Conservation (phyloP, 2,888 invertebrate species). For the Trachelus iudaicus region DNA sequence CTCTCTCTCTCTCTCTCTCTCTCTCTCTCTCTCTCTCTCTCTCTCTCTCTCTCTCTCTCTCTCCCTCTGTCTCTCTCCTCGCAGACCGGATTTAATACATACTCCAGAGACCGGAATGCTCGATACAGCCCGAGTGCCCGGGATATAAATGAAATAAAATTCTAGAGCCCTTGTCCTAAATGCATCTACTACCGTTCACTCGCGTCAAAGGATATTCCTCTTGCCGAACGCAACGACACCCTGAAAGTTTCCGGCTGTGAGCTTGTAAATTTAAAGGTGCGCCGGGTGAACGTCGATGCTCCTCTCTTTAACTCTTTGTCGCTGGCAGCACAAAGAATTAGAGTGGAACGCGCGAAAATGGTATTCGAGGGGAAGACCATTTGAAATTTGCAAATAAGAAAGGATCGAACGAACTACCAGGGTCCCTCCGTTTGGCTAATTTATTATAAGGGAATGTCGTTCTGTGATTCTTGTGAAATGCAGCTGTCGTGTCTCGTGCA, state of each 20-base stretch:
- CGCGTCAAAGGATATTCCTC: not conserved
- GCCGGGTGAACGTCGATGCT: not conserved
- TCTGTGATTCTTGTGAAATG: not conserved
- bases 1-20: too few species aligned
- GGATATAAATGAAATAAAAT: not conserved
- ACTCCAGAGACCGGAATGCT: not conserved
- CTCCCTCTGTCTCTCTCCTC: too few species aligned
- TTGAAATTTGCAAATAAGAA: not conserved
- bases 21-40: too few species aligned
- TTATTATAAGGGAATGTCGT: not conserved
- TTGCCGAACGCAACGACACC: not conserved
- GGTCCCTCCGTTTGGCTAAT: not conserved
- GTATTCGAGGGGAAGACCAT: not conserved
- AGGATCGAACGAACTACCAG: not conserved
- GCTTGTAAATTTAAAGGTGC: not conserved
- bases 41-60: too few species aligned
- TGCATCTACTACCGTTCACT: not conserved
- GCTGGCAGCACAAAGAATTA: not conserved
- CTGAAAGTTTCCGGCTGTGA: not conserved
- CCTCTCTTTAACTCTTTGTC: not conserved
- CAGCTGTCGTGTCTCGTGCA: not conserved
- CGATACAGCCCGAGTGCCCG: not conserved
- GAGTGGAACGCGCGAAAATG: too few species aligned
- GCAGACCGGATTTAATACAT: not conserved
- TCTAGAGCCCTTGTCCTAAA: not conserved